phyloP scores from a whole-genome alignment of 2,113 vertebrate genomes.

The Microcebus ravelobensis region DNA sequence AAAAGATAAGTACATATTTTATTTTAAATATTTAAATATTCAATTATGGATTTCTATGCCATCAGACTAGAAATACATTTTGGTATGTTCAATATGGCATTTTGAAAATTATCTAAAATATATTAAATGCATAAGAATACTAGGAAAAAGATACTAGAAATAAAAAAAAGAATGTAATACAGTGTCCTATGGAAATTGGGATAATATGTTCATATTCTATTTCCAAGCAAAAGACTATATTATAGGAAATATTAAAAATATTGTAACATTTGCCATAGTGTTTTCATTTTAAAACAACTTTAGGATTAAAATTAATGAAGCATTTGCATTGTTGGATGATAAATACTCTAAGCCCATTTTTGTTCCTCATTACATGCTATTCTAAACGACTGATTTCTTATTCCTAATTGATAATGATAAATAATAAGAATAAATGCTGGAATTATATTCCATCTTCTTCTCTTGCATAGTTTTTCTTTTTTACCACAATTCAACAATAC shows the following conservation, averaged over 20 bases:
- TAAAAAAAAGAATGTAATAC: not conserved
- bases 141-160: not conserved
- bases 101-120: conserved; percentile 19
- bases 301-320: not conserved
- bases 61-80: not conserved
- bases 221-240: not conserved
- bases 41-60: not conserved
- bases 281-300: not conserved
- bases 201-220: not conserved
- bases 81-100: not conserved
- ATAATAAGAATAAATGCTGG: not conserved
- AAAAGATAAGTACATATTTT: not conserved
- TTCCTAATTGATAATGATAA: not conserved
- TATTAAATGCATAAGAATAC: not conserved
- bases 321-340: not conserved
- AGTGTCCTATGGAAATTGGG: not conserved
- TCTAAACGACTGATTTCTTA: not conserved
- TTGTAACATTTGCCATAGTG: not conserved
- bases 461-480: not conserved
- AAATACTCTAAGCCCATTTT: not conserved
- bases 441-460: not conserved
- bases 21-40: not conserved
- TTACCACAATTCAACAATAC: not conserved
- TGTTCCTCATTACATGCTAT: not conserved
- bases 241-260: not conserved